These are phyloP conservation scores for Triplophysa dalaica DNA, from an alignment of 2,113 vertebrate species.

Conservation along the genomic window DNA sequence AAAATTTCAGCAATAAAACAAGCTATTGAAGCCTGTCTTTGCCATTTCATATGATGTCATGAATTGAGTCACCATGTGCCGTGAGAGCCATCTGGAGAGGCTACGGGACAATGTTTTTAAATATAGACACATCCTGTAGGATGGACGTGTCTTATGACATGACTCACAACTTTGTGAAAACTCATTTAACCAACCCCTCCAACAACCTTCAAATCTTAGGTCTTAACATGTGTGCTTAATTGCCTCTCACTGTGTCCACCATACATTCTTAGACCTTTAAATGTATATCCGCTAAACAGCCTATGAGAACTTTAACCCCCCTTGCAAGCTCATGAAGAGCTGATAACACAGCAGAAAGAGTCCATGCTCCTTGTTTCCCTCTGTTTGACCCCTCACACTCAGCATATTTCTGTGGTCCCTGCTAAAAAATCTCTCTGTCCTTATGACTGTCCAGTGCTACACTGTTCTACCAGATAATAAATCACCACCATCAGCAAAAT, in stretches of 20 bases:
- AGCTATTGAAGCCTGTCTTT: slow-evolving; percentile 62
- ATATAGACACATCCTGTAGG: neutral
- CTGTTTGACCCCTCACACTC: neutral
- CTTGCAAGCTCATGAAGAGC: slow-evolving; percentile 1
- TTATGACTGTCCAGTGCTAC: neutral
- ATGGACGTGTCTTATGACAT: neutral
- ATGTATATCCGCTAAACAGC: neutral
- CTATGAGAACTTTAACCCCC: slow-evolving; percentile 1
- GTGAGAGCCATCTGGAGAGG: neutral
- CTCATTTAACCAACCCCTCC: neutral
- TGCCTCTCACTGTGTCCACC: neutral
- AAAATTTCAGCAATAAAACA: slow-evolving; percentile 69
- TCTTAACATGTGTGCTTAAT: neutral
- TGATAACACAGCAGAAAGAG: slow-evolving; percentile 13
- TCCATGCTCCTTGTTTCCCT: neutral
- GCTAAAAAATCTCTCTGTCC: neutral
- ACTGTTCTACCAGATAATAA: neutral
- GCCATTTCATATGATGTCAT: slow-evolving; percentile 64
- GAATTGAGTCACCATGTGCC: slow-evolving; percentile 41
- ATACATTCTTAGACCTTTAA: neutral
- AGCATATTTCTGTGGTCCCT: neutral
- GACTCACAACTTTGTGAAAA: neutral
- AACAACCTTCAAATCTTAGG: neutral
- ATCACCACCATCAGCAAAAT: neutral
- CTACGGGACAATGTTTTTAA: neutral